phyloP scores from a whole-genome alignment of 2,888 invertebrate species.

The Drosophila maculinotata region DNA sequence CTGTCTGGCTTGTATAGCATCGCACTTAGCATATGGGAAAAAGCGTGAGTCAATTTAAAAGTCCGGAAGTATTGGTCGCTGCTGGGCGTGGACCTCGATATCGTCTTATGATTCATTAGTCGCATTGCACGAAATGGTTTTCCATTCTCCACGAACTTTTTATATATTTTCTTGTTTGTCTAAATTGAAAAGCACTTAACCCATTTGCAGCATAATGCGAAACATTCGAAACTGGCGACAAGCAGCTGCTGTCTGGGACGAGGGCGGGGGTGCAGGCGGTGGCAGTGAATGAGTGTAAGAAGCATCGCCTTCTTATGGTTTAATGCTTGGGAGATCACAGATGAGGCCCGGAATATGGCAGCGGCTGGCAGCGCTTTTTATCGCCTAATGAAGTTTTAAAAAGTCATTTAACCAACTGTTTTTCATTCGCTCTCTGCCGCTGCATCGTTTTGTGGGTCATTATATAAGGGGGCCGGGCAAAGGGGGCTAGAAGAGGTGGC shows the following conservation, averaged over 20 bases:
- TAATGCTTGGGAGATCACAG: constrained; percentile 26
- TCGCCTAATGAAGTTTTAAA: constrained; percentile 66
- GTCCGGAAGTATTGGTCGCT: constrained; percentile 27
- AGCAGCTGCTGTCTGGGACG: constrained; percentile 23
- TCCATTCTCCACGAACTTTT: constrained; percentile 34
- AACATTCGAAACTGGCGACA: constrained; percentile 61
- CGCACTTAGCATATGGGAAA: constrained; percentile 6
- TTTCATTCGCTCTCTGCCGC: constrained; percentile 45
- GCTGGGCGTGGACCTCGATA: constrained; percentile 15
- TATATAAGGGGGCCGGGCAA: constrained; percentile 42
- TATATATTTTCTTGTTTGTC: constrained; percentile 35
- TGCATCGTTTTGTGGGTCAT: constrained; percentile 63
- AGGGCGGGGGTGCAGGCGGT: constrained; percentile 1
- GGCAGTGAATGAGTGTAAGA: constrained; percentile 1
- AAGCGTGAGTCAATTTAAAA: constrained; percentile 23
- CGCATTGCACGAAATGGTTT: constrained; percentile 38
- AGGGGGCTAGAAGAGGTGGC: neutral
- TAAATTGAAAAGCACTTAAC: constrained; percentile 76
- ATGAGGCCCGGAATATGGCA: constrained; percentile 10
- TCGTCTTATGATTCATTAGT: constrained; percentile 49
- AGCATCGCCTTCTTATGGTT: constrained; percentile 9
- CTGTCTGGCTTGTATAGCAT: neutral
- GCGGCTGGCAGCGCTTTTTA: constrained; percentile 19
- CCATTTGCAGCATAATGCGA: constrained; percentile 75
- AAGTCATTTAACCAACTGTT: constrained; percentile 71